Evolutionary conservation across 2,113 vertebrate species (phyloP), one percentile per base, ranked within the genome.

Genomic region (Percina caprodes): DNA sequence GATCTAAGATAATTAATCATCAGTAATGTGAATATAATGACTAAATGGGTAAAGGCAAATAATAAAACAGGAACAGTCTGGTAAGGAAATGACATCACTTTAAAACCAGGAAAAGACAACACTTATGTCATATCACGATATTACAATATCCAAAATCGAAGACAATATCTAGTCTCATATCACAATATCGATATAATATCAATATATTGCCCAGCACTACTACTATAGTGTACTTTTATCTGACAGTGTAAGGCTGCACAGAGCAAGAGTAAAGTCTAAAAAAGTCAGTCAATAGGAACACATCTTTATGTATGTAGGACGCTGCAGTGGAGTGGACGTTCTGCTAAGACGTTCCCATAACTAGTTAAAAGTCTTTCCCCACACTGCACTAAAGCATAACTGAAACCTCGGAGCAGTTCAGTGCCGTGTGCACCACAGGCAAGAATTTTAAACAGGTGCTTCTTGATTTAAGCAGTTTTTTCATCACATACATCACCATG

Each of bases 231-330:
- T 4, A 30, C 45, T 69, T 69, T 9, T 45, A 39, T 12, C 14
- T 78, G 59, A 74, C 81, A 60, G 56, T 23, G 48, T 46, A 19
- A 0, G 5, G 39, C 63, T 61, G 74, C 68, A 69, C 49, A 55
- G 26, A 74, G 56, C 55, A 42, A 39, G 35, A 39, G 7, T 16
- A 77, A 56, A 56, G 59, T 68, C 83, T 86, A 89, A 91, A 89
- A 87, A 90, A 42, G 58, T 46, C 68, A 52, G 52, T 79, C 79
- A 70, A 81, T 74, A 79, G 54, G 65, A 88, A 45, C 61, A 69
- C 77, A 79, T 88, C 86, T 83, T 67, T 82, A 79, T 78, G 86
- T 62, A 59, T 79, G 84, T 56, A 67, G 69, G 68, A 59, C 68
- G 55, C 82, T 74, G 75, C 72, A 58, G 58, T 69, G 61, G 65